Evolutionary conservation across 2,888 invertebrate genomes (phyloP), one percentile per base, ranked within the genome.

Genomic region (Dromius quadrimaculatus): DNA sequence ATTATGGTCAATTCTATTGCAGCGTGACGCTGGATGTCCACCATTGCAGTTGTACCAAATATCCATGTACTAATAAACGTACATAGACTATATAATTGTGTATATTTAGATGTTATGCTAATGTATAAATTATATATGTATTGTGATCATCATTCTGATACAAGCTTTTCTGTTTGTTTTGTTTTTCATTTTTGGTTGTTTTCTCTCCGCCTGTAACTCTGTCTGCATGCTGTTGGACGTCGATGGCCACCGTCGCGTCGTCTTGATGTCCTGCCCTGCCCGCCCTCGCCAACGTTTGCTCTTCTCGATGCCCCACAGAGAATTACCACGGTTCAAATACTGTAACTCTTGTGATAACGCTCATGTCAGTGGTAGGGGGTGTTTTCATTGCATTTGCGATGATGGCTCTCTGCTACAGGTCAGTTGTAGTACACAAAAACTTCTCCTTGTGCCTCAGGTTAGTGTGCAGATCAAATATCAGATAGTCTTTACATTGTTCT

Each of bases 401-500:
- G 90, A 93, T 96, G 93, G 96, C 96, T 89, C 93, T 96, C 90
- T 96, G 96, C 93, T 96, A 96, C 94, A 94, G 95, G 94, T 95
- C 94, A 94, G 94, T 94, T 90, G 94, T 94, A 92, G 94, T 95
- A 91, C 94, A 95, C 93, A 94, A 93, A 93, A 94, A 94, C 93
- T 93, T 94, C 93, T 94, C 93, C 92, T 93, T 94, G 91, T 94
- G 94, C 92, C 93, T 94, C 92, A 94, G 94, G 94, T 95, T 94
- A 94, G 94, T 94, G 92, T 90, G 92, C 92, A 92, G 92, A 91
- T 90, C 88, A 88, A 89, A 85, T 85, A 86, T 87, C 88, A 88
- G 88, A 88, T 88, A 88, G 88, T 87, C 85, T 85, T 84, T 84
- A 76, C 76, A 76, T 74, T 83, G 84, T 75, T 76, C 72, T 74